Conservation (phyloP, 2,113 vertebrate genomes). For the Indicator indicator region DNA sequence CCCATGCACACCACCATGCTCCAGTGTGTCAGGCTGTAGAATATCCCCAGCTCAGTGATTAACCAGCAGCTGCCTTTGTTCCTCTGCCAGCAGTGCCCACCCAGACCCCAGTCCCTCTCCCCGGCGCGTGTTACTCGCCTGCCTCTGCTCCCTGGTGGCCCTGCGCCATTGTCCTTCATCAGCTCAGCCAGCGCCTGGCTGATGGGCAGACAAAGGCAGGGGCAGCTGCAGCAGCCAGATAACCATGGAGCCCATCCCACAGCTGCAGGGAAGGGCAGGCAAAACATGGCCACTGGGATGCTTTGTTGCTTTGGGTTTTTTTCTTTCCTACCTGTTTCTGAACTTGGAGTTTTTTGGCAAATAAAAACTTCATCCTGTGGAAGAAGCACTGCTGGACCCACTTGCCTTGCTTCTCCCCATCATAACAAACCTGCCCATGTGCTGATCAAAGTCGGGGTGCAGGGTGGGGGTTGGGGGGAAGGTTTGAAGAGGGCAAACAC, state of each 20-base stretch:
- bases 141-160: accelerated
- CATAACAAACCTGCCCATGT: background rate
- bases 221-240: background rate
- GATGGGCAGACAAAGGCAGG: background rate
- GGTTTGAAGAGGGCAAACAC: background rate
- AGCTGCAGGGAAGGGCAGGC: background rate
- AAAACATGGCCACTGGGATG: background rate
- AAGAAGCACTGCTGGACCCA: background rate
- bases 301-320: background rate
- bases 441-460: background rate
- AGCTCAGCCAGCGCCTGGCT: accelerated
- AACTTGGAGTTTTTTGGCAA: background rate
- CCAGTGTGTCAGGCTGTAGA: background rate
- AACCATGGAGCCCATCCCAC: background rate
- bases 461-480: too few species aligned
- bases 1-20: accelerated
- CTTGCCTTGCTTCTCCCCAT: background rate
- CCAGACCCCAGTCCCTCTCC: background rate
- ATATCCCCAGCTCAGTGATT: accelerated
- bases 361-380: background rate
- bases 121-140: background rate
- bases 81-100: background rate
- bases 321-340: accelerated
- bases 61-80: background rate
- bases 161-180: background rate